Percentiles rank a stretch among this genome's conserved stretches.
Evolutionary conservation across 2,888 invertebrate species (phyloP).

Genomic region (Rhaphigaster nebulosa): DNA sequence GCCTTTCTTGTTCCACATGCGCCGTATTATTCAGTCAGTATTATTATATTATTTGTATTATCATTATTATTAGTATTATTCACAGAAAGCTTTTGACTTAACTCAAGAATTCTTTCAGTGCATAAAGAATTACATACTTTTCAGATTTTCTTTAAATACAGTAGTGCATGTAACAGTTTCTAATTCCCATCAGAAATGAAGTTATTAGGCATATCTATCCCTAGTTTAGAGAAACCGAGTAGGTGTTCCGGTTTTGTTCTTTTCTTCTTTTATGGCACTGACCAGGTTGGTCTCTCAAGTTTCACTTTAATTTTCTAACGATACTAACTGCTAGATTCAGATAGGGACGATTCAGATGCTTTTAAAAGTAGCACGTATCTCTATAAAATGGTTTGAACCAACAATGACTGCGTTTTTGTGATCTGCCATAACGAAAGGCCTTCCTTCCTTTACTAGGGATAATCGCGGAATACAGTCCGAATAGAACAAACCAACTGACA

Average conservation of each 20-base stretch:
- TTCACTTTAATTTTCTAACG: constrained; percentile 26
- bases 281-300: neutral
- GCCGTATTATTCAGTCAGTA: no score
- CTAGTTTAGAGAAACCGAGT: constrained; percentile 18
- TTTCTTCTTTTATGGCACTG: constrained; percentile 27
- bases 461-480: neutral
- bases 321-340: neutral
- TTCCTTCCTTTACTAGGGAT: neutral
- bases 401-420: neutral
- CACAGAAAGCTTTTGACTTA: neutral
- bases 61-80: no score
- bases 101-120: neutral
- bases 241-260: constrained; percentile 36
- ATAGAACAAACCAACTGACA: neutral
- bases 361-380: neutral
- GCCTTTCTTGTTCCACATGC: no score
- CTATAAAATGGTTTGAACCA: neutral
- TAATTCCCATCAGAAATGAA: neutral
- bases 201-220: neutral
- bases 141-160: neutral
- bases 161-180: neutral
- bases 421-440: neutral
- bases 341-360: neutral
- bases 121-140: neutral
- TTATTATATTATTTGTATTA: no score